Conservation (phyloP, 2,888 invertebrate species). For the Lithosia quadra region DNA sequence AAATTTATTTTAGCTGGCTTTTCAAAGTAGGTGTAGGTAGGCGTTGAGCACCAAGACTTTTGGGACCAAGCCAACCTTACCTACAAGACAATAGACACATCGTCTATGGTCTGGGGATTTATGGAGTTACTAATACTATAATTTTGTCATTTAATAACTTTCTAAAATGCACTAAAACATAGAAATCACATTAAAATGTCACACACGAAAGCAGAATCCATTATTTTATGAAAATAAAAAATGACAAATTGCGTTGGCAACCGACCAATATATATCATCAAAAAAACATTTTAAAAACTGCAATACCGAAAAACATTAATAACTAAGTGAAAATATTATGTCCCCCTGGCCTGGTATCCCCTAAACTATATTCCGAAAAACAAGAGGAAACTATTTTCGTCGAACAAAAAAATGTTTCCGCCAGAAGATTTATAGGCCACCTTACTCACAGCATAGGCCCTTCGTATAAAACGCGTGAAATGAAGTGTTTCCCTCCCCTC, state of each 20-base stretch:
- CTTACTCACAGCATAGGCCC: conserved; percentile 70
- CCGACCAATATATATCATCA: conserved; percentile 55
- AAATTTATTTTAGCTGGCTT: not conserved
- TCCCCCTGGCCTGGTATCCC: conserved; percentile 49
- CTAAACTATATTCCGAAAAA: conserved; percentile 73
- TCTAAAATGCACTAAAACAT: conserved; percentile 3
- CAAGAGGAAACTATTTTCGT: conserved; percentile 85
- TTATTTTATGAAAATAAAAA: conserved; percentile 45
- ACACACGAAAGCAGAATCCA: conserved; percentile 33
- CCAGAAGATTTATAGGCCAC: conserved; percentile 79
- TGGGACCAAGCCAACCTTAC: too few species aligned
- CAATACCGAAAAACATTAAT: conserved; percentile 69
- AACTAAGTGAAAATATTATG: conserved; percentile 62
- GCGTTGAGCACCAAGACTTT: too few species aligned
- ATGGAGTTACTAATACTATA: not conserved
- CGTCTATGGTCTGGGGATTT: not conserved
- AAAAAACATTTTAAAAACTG: conserved; percentile 63
- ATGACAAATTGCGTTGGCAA: conserved; percentile 56
- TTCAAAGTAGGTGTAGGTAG: too few species aligned
- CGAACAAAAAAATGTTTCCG: conserved; percentile 84
- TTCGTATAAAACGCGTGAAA: conserved; percentile 84
- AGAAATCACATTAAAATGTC: conserved; percentile 36
- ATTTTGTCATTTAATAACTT: not conserved
- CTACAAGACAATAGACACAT: too few species aligned
- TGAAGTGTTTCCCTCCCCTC: conserved; percentile 81